Conservation (phyloP, 2,888 invertebrate genomes). For the Oscheius sp. region DNA sequence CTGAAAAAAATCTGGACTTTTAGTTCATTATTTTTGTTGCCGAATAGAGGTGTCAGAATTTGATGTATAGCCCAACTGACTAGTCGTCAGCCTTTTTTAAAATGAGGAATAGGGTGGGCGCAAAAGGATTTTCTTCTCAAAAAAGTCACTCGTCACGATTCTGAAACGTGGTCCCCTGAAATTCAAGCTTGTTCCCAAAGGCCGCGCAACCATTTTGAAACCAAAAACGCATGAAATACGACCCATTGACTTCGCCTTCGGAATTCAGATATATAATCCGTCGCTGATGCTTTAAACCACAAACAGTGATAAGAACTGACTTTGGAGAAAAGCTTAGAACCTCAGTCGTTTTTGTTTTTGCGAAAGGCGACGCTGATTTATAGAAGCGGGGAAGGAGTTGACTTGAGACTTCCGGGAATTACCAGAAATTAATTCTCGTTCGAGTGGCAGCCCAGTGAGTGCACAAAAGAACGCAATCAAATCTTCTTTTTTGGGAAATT, state of each 20-base stretch:
- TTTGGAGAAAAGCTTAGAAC: no score
- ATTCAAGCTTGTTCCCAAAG: conserved; percentile 21
- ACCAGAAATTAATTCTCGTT: conserved; percentile 7
- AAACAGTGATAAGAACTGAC: not conserved
- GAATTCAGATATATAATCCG: conserved; percentile 29
- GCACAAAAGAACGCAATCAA: conserved; percentile 10
- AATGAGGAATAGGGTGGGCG: no score
- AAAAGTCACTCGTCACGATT: no score
- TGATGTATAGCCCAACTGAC: no score
- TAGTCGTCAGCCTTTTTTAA: no score
- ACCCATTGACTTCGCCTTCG: conserved; percentile 31
- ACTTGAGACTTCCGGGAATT: conserved; percentile 1
- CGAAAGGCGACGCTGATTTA: conserved; percentile 1
- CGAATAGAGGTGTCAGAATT: not conserved
- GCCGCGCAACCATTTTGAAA: conserved; percentile 30
- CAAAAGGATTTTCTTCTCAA: no score
- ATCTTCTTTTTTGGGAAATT: conserved; percentile 8
- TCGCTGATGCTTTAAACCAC: conserved; percentile 9
- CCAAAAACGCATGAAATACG: conserved; percentile 31
- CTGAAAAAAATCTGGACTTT: conserved; percentile 70
- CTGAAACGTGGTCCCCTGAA: conserved; percentile 4
- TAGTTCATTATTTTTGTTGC: not conserved
- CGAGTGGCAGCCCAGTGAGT: not conserved
- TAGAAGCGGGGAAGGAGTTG: not conserved
- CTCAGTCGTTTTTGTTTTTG: not conserved